phyloP scores from a whole-genome alignment of 2,888 invertebrate genomes.

The Sinodicranocentrus sp. region DNA sequence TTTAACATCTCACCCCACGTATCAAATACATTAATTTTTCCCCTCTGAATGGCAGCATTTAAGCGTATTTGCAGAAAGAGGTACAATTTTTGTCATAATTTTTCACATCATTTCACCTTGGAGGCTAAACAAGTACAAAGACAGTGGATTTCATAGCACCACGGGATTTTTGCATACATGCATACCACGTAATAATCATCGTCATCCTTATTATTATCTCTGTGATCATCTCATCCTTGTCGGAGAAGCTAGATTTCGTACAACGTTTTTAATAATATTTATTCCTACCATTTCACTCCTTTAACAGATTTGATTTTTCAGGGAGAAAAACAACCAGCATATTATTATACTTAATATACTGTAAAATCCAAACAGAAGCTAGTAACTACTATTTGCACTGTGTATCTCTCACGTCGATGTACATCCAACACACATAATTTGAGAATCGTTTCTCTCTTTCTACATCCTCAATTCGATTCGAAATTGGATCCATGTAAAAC shows the following conservation, averaged over 20 bases:
- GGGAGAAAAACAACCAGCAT: not conserved
- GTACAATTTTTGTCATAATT: slow-evolving; percentile 1
- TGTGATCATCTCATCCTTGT: slow-evolving; percentile 10
- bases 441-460: not conserved
- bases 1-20: too few species aligned
- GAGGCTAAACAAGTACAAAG: not conserved
- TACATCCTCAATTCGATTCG: not conserved
- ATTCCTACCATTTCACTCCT: too few species aligned
- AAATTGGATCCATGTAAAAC: slow-evolving; percentile 28
- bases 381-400: too few species aligned
- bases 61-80: not conserved
- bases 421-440: not conserved
- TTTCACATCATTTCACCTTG: slow-evolving; percentile 10
- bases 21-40: too few species aligned
- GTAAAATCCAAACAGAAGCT: too few species aligned
- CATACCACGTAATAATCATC: slow-evolving; percentile 13
- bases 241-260: not conserved
- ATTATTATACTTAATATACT: too few species aligned
- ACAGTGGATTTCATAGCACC: not conserved
- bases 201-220: slow-evolving; percentile 3
- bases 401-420: not conserved
- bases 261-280: too few species aligned
- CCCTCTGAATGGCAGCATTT: too few species aligned
- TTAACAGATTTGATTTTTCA: too few species aligned
- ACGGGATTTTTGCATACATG: too few species aligned